Evolutionary conservation across 2,888 invertebrate species (phyloP).

Genomic region (Thymelicus acteon): DNA sequence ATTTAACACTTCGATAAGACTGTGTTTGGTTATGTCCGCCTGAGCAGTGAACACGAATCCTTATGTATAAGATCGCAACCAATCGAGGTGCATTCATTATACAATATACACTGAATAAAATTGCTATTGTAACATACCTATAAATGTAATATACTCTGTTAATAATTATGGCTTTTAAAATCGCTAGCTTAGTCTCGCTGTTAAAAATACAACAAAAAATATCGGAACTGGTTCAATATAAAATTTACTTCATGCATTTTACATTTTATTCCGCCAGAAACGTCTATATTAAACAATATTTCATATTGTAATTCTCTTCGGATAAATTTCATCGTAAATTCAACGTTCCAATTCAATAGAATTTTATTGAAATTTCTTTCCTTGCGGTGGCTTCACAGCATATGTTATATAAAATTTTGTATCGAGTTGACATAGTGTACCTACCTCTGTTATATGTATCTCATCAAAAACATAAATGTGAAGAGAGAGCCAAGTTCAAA

Average conservation of each 20-base stretch:
- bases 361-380: slow-evolving; percentile 35
- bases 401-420: slow-evolving; percentile 27
- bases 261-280: slow-evolving; percentile 6
- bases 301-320: slow-evolving; percentile 25
- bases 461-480: no score
- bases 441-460: background rate
- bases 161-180: background rate
- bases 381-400: slow-evolving; percentile 27
- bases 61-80: no score
- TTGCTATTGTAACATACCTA: no score
- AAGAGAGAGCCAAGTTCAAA: no score
- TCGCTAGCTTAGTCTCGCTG: background rate
- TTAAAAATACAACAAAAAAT: background rate
- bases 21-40: no score
- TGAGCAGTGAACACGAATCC: no score
- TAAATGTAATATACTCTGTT: no score
- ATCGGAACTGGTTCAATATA: background rate
- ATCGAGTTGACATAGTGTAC: background rate
- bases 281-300: slow-evolving; percentile 22
- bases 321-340: slow-evolving; percentile 34
- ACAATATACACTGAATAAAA: no score
- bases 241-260: slow-evolving; percentile 5
- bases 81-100: no score
- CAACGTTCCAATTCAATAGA: slow-evolving; percentile 30
- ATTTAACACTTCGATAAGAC: no score